Percentiles rank a stretch among this genome's conserved stretches.
Conservation (phyloP, 2,113 vertebrate genomes). For the Microcebus griseorufus region DNA sequence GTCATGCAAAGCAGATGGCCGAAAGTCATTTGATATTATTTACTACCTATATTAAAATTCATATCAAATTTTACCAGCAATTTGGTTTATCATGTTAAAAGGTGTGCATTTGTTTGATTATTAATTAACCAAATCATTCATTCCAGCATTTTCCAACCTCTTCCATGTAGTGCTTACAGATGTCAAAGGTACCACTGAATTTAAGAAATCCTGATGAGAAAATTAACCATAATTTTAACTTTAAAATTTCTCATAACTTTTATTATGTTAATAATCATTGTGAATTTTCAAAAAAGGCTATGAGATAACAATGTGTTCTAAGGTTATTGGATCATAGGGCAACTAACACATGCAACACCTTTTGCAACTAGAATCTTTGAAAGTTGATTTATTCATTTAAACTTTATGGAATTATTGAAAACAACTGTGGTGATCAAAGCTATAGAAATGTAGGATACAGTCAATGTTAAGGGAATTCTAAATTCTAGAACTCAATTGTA, state of each 20-base stretch:
- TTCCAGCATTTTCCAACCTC: not conserved
- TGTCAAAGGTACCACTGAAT: not conserved
- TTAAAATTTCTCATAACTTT: not conserved
- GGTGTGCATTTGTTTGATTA: not conserved
- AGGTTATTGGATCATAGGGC: not conserved
- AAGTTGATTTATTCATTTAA: not conserved
- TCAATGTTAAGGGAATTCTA: not conserved
- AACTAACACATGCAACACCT: not conserved
- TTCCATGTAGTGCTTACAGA: not conserved
- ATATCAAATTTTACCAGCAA: not conserved
- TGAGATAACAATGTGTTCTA: not conserved
- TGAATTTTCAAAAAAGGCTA: not conserved
- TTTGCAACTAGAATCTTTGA: not conserved
- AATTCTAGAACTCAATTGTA: not conserved
- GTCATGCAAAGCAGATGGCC: constrained; percentile 52
- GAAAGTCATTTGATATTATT: constrained; percentile 34
- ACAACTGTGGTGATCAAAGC: not conserved
- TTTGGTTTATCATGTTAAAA: not conserved
- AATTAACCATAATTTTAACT: not conserved
- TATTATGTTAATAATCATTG: not conserved
- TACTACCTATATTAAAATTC: constrained; percentile 18
- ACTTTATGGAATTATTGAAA: not conserved
- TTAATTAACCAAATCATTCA: not conserved
- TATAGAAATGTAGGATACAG: not conserved
- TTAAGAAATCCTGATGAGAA: not conserved